These are phyloP conservation scores for Tupaia chinensis DNA, from an alignment of 2,113 vertebrate species.

Conservation along the genomic window DNA sequence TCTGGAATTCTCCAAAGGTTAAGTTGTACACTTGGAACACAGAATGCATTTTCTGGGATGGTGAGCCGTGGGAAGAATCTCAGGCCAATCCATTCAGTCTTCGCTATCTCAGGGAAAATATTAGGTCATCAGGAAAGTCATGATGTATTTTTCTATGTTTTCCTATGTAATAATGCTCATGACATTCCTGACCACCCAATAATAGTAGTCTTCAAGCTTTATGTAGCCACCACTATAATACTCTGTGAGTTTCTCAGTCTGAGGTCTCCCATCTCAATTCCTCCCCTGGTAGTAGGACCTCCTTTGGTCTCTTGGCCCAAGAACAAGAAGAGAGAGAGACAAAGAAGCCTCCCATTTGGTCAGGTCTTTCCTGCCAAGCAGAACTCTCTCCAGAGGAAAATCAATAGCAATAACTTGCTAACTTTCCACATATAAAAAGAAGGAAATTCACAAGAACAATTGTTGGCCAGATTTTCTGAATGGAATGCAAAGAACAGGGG, in stretches of 20 bases:
- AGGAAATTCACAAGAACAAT: neutral
- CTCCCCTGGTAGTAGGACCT: neutral
- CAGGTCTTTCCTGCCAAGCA: neutral
- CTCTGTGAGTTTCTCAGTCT: neutral
- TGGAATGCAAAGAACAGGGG: neutral
- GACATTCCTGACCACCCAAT: too few species aligned
- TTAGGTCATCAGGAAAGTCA: too few species aligned
- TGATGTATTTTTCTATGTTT: too few species aligned
- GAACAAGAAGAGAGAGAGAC: neutral
- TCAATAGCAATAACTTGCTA: neutral
- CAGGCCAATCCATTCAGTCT: neutral
- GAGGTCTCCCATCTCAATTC: neutral
- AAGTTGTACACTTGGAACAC: neutral
- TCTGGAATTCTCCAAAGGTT: constrained; percentile 16
- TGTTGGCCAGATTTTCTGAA: neutral
- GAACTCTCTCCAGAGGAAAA: neutral
- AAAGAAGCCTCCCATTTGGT: neutral
- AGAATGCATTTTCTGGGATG: neutral
- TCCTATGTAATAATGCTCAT: too few species aligned
- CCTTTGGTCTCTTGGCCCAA: neutral
- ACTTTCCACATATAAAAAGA: neutral
- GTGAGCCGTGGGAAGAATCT: neutral
- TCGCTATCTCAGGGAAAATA: neutral
- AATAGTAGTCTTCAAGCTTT: neutral
- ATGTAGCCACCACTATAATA: neutral